Conservation (phyloP, 2,888 invertebrate genomes). For the Pseudeuparius sepicola region DNA sequence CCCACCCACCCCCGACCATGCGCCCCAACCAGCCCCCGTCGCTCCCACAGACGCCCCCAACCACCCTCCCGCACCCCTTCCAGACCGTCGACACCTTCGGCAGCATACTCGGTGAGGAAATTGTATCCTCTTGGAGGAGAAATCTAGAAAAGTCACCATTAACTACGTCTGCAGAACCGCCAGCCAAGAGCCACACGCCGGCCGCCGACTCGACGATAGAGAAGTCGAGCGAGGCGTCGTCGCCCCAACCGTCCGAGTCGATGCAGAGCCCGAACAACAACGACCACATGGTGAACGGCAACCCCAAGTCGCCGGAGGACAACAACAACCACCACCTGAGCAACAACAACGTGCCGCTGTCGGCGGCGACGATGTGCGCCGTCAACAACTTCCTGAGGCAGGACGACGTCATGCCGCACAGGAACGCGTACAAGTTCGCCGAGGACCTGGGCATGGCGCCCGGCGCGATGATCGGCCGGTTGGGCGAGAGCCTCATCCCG, state of each 20-base stretch:
- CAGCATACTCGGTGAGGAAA: slow-evolving; percentile 69
- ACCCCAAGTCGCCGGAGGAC: slow-evolving; percentile 44
- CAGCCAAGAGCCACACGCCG: slow-evolving; percentile 40
- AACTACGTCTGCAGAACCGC: slow-evolving; percentile 26
- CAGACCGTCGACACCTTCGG: slow-evolving; percentile 64
- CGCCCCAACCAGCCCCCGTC: too few species aligned
- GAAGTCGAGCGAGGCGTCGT: slow-evolving; percentile 39
- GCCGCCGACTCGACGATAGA: slow-evolving; percentile 35
- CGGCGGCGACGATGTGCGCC: slow-evolving; percentile 41
- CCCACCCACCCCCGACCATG: slow-evolving; percentile 24
- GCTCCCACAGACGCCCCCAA: slow-evolving; percentile 37
- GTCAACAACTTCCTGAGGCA: slow-evolving; percentile 38
- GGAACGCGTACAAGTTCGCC: slow-evolving; percentile 71
- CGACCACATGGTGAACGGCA: slow-evolving; percentile 37
- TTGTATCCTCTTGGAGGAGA: slow-evolving; percentile 70
- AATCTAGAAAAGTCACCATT: slow-evolving; percentile 45
- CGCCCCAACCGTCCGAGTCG: slow-evolving; percentile 41
- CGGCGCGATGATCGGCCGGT: slow-evolving; percentile 71
- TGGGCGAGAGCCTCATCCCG: slow-evolving; percentile 84
- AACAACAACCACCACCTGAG: slow-evolving; percentile 43
- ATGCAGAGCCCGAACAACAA: slow-evolving; percentile 29
- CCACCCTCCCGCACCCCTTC: slow-evolving; percentile 45
- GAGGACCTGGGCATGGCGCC: slow-evolving; percentile 72
- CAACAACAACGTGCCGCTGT: slow-evolving; percentile 44
- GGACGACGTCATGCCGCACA: slow-evolving; percentile 62